Evolutionary conservation across 2,113 vertebrate genomes (phyloP).

Genomic region (Pelodiscus sinensis): DNA sequence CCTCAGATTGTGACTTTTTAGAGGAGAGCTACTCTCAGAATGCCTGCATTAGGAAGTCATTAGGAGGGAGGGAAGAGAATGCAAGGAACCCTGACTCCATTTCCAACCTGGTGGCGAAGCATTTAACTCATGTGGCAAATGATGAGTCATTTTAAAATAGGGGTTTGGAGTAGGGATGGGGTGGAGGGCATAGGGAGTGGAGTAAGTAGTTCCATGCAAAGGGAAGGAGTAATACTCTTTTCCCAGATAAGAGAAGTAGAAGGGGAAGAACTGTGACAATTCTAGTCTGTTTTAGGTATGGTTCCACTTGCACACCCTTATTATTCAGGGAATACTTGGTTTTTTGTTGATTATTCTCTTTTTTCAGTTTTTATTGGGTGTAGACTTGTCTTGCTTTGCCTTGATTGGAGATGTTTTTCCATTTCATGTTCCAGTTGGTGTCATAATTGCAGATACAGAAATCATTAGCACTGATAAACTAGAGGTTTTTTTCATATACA

Average conservation of each 20-base stretch:
- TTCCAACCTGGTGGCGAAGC: neutral
- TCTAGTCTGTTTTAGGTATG: neutral
- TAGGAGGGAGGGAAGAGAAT: neutral
- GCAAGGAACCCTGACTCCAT: neutral
- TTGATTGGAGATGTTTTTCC: conserved; percentile 51
- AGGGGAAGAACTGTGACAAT: neutral
- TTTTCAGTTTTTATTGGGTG: conserved; percentile 7
- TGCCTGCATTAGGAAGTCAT: neutral
- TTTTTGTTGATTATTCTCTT: neutral
- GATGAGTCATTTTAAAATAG: neutral
- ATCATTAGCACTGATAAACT: conserved; percentile 20
- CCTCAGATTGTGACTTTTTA: neutral
- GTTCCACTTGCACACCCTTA: neutral
- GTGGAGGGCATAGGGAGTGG: neutral
- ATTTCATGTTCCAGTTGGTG: conserved; percentile 36
- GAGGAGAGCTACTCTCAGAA: accelerated
- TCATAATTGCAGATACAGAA: conserved; percentile 35
- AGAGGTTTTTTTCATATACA: neutral
- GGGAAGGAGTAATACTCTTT: neutral
- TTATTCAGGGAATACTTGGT: neutral
- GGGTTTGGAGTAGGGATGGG: neutral
- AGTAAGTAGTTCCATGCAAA: neutral
- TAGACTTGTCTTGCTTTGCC: conserved; percentile 33
- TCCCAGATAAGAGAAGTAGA: neutral
- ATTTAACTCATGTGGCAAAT: neutral